Base-by-base conservation (phyloP, 1,140 invertebrate species). In the Platorchestia sp. region DNA sequence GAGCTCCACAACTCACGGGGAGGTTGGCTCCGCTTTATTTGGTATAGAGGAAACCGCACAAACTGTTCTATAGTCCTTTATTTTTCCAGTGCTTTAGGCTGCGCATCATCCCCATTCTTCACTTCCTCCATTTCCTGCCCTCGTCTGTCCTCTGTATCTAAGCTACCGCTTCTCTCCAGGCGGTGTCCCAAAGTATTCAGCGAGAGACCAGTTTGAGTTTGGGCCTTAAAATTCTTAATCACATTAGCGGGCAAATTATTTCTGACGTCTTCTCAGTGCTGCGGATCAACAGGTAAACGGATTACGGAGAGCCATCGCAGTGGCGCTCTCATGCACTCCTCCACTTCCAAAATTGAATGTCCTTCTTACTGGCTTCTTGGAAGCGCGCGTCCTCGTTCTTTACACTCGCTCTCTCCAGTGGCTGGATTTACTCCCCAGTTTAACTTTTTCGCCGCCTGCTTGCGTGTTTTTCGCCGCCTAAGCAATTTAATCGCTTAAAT, bases 241-340 rank as follows among this genome's bases (percentile, higher is more conserved):
- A 93, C 91, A 93, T 93, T 93, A 93, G 91, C 45, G 91, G 91
- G 43, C 91, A 93, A 45, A 93, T 93, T 93, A 93, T 93, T 93
- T 93, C 91, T 45, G 45, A 47, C 91, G 91, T 93, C 91, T 93
- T 45, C 91, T 47, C 91, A 45, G 91, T 93, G 91, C 91, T 47
- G 91, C 91, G 91, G 91, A 93, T 93, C 91, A 93, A 93, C 91
- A 93, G 91, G 91, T 93, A 93, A 93, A 93, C 91, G 91, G 91
- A 93, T 93, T 93, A 93, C 10, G 36, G 7, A 40, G 91, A 45
- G 91, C 91, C 43, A 40, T 93, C 91, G 43, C 91, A 75, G 59
- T 10, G 87, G 41, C 87, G 41, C 87, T 89, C 87, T 89, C 87
- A 27, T 89, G 87, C 87, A 89, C 87, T 89, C 41, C 87, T 89